phyloP scores from a whole-genome alignment of 2,113 vertebrate species.

The Epinephelus cyanopodus region DNA sequence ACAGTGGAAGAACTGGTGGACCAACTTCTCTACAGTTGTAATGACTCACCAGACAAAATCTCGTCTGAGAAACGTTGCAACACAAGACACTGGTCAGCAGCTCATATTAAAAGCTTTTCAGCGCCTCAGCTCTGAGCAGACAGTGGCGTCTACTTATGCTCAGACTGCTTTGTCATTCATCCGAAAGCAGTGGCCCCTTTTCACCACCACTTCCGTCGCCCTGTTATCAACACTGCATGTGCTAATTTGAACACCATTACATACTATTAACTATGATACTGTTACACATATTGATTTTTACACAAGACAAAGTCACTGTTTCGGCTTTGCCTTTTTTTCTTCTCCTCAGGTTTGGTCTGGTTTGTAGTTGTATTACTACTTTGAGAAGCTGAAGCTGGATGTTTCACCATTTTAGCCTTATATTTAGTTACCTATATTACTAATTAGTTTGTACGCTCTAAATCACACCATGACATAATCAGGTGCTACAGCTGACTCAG shows the following conservation, averaged over 20 bases:
- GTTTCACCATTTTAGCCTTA: too few relatives aligned
- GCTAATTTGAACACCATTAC: neutral
- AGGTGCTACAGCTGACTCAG: neutral
- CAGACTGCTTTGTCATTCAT: neutral
- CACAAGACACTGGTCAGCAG: neutral
- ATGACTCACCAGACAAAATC: constrained; percentile 20
- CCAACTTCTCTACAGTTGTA: neutral
- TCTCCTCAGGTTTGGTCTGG: too few relatives aligned
- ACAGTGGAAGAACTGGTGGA: constrained; percentile 1
- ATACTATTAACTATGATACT: neutral
- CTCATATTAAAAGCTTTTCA: neutral
- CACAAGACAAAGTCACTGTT: too few relatives aligned
- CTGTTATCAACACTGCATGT: neutral
- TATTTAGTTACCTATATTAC: too few relatives aligned
- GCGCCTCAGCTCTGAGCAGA: too few relatives aligned
- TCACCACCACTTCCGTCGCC: too few relatives aligned
- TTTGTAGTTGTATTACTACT: too few relatives aligned
- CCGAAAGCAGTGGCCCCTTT: neutral
- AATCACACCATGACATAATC: neutral
- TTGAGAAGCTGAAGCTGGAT: too few relatives aligned
- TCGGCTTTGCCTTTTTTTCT: too few relatives aligned
- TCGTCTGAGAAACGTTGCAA: neutral
- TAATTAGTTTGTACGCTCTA: neutral
- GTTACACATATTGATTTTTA: too few relatives aligned
- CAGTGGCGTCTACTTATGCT: neutral